Evolutionary conservation across 1,140 invertebrate species (phyloP).

Genomic region (Drosophila nasuta): DNA sequence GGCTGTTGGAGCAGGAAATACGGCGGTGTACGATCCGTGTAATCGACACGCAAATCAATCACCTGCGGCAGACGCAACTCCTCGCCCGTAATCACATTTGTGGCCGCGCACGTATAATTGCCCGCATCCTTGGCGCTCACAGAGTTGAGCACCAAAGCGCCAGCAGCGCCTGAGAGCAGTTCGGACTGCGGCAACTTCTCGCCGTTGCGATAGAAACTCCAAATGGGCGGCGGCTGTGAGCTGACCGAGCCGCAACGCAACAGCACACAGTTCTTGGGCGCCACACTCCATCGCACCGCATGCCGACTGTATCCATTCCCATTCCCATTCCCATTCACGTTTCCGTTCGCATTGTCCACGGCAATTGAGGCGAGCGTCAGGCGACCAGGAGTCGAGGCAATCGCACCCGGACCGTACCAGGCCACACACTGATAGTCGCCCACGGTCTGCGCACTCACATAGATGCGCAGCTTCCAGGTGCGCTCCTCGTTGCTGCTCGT

Average conservation of each 20-base stretch:
- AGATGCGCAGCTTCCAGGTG: constrained; percentile 85
- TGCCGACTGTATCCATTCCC: constrained; percentile 50
- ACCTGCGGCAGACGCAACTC: constrained; percentile 84
- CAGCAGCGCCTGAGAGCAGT: constrained; percentile 73
- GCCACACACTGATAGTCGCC: constrained; percentile 92
- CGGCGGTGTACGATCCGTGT: constrained; percentile 82
- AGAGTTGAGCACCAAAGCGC: constrained; percentile 86
- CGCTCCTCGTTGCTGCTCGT: constrained; percentile 67
- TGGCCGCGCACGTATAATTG: constrained; percentile 87
- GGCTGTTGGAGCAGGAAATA: constrained; percentile 86
- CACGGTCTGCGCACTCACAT: constrained; percentile 86
- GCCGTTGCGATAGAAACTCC: constrained; percentile 83
- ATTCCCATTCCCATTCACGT: neutral
- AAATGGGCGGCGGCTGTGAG: constrained; percentile 79
- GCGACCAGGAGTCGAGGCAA: constrained; percentile 91
- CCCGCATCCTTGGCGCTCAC: constrained; percentile 86
- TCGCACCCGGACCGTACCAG: constrained; percentile 91
- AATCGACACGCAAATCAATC: constrained; percentile 85
- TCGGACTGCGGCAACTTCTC: constrained; percentile 74
- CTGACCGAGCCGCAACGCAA: constrained; percentile 75
- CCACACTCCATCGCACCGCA: constrained; percentile 74
- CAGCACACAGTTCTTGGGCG: constrained; percentile 79
- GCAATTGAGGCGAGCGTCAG: constrained; percentile 89
- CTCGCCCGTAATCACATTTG: constrained; percentile 86
- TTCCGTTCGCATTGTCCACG: constrained; percentile 43